phyloP scores from a whole-genome alignment of 2,113 vertebrate genomes.

The Rhinolophus ferrumequinum region DNA sequence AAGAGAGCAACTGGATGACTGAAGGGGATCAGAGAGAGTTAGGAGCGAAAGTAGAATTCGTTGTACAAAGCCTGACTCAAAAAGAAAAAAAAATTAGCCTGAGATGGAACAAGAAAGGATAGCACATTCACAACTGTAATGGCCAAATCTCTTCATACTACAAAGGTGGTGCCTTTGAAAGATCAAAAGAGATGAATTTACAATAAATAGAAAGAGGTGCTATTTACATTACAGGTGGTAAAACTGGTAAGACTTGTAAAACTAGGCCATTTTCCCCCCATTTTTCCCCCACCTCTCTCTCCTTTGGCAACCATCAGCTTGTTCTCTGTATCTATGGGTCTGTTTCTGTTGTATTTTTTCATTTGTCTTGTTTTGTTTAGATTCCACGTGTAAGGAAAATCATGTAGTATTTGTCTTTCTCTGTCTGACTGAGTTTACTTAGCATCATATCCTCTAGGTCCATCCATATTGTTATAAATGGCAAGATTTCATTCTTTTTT shows the following conservation, averaged over 20 bases:
- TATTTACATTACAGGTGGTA: not conserved
- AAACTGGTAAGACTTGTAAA: conserved; percentile 56
- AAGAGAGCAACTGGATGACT: conserved; percentile 1
- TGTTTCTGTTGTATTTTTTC: not conserved
- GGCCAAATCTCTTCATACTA: not conserved
- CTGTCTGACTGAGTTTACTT: not conserved
- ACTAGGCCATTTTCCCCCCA: not conserved
- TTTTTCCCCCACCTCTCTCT: not conserved
- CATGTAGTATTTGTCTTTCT: not conserved
- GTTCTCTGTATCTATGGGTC: not conserved
- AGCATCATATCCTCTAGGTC: not conserved
- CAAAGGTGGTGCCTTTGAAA: not conserved
- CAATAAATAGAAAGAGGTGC: conserved; percentile 18
- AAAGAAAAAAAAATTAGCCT: not conserved
- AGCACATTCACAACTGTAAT: not conserved
- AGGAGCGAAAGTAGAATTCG: not conserved
- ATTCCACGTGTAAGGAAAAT: not conserved
- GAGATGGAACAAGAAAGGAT: not conserved
- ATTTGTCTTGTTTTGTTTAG: not conserved
- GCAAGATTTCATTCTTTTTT: not conserved
- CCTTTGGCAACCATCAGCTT: not conserved
- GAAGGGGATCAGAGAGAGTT: not conserved
- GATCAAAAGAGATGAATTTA: conserved; percentile 28
- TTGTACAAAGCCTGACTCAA: not conserved
- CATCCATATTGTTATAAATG: not conserved